These are phyloP conservation scores for Hemithea aestivaria DNA, from an alignment of 2,888 invertebrate genomes.

Conservation along the genomic window DNA sequence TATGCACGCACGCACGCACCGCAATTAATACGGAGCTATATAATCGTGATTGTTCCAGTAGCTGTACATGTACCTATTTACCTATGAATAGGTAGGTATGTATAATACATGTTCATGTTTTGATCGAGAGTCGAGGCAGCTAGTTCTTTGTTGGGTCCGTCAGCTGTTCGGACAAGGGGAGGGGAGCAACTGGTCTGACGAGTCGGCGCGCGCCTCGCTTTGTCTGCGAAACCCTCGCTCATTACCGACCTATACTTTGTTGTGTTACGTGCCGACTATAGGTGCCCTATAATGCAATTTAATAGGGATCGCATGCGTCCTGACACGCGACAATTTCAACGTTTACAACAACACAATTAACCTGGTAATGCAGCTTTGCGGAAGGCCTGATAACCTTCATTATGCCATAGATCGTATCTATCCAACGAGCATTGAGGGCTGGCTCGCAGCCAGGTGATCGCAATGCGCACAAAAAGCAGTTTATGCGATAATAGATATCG, in stretches of 20 bases:
- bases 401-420: conserved; percentile 20
- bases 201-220: conserved; percentile 38
- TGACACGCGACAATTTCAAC: conserved; percentile 5
- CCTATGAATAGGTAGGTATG: conserved; percentile 11
- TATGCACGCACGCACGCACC: conserved; percentile 8
- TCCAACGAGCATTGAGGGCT: conserved; percentile 24
- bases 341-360: not conserved
- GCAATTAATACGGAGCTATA: conserved; percentile 1
- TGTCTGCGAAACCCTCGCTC: conserved; percentile 20
- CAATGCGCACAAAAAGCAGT: conserved; percentile 28
- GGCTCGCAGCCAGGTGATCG: conserved; percentile 33
- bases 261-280: conserved; percentile 14
- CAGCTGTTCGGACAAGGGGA: conserved; percentile 59
- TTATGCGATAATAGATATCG: conserved; percentile 16
- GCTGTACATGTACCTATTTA: too few species aligned
- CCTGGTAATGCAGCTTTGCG: not conserved
- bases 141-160: conserved; percentile 68
- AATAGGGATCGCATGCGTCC: not conserved
- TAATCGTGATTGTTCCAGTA: conserved; percentile 9
- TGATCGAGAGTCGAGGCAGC: conserved; percentile 36
- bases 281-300: conserved; percentile 1
- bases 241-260: too few species aligned
- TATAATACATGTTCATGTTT: too few species aligned
- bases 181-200: conserved; percentile 47
- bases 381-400: conserved; percentile 4